Conservation (phyloP, 2,113 vertebrate genomes). For the Motacilla tschutschensis region DNA sequence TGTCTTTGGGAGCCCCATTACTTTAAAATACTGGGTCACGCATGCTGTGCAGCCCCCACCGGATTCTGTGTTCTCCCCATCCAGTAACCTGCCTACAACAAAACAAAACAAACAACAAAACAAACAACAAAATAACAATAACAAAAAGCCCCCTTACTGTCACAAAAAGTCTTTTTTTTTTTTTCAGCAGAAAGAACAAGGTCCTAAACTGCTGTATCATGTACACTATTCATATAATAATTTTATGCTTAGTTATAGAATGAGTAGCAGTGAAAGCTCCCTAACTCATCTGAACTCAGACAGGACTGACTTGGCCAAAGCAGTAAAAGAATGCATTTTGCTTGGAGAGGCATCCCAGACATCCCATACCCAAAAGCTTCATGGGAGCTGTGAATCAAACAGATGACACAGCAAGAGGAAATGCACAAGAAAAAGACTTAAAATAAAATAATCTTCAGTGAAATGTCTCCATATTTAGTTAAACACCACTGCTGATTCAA, state of each 20-base stretch:
- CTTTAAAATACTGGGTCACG: neutral
- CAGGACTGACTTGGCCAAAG: neutral
- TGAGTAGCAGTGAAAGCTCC: neutral
- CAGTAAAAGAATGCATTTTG: neutral
- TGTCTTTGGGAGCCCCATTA: neutral
- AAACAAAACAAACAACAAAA: neutral
- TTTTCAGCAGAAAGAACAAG: neutral
- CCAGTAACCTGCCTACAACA: neutral
- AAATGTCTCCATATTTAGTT: conserved; percentile 53
- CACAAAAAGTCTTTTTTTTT: neutral
- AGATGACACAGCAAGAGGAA: conserved; percentile 56
- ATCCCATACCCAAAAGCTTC: neutral
- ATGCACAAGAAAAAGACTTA: conserved; percentile 8
- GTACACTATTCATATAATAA: neutral
- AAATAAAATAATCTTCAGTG: conserved; percentile 56
- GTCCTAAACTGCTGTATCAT: neutral
- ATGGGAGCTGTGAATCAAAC: conserved; percentile 26
- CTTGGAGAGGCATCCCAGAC: neutral
- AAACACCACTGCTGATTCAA: conserved; percentile 48
- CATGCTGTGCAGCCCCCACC: neutral
- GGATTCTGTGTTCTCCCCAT: neutral
- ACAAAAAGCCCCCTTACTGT: neutral
- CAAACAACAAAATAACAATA: neutral
- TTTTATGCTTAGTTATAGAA: neutral
- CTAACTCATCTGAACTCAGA: neutral